phyloP scores from a whole-genome alignment of 1,140 invertebrate genomes.

The Mactra quadrangularis region DNA sequence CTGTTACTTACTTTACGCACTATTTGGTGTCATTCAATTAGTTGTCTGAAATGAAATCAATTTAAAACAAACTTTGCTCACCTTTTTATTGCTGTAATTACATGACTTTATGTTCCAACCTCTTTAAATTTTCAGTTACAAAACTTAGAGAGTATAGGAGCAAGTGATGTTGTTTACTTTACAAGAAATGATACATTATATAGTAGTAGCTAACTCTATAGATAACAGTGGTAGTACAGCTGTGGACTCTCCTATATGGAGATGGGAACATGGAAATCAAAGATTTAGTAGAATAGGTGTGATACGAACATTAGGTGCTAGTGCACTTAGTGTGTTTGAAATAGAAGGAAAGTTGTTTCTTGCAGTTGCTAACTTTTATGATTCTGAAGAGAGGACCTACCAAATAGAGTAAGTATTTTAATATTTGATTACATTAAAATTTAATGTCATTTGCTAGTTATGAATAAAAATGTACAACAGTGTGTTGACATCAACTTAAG shows the following conservation, averaged over 20 bases:
- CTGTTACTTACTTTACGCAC: too few relatives aligned
- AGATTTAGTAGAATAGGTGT: conserved; percentile 67
- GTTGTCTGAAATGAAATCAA: too few relatives aligned
- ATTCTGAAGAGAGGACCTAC: conserved; percentile 66
- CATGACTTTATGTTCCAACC: too few relatives aligned
- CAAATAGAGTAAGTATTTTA: conserved; percentile 63
- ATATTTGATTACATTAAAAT: too few relatives aligned
- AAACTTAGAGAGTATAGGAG: conserved; percentile 75
- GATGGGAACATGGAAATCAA: conserved; percentile 69
- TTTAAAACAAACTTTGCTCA: too few relatives aligned
- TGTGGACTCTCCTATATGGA: conserved; percentile 72
- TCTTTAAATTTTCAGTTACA: conserved; percentile 78
- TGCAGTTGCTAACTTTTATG: conserved; percentile 77
- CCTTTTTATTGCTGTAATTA: too few relatives aligned
- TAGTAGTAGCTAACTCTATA: conserved; percentile 76
- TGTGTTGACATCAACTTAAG: too few relatives aligned
- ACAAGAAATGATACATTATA: conserved; percentile 63
- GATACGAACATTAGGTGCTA: conserved; percentile 74
- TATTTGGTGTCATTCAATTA: too few relatives aligned
- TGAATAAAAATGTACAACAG: too few relatives aligned
- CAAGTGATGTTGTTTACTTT: conserved; percentile 74
- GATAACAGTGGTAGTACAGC: conserved; percentile 73
- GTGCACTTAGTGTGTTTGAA: conserved; percentile 66
- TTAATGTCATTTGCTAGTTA: too few relatives aligned
- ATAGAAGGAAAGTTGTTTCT: conserved; percentile 73